Evolutionary conservation across 2,797 vertebrate genomes (phyloP).

Genomic region (Microtus agrestis): DNA sequence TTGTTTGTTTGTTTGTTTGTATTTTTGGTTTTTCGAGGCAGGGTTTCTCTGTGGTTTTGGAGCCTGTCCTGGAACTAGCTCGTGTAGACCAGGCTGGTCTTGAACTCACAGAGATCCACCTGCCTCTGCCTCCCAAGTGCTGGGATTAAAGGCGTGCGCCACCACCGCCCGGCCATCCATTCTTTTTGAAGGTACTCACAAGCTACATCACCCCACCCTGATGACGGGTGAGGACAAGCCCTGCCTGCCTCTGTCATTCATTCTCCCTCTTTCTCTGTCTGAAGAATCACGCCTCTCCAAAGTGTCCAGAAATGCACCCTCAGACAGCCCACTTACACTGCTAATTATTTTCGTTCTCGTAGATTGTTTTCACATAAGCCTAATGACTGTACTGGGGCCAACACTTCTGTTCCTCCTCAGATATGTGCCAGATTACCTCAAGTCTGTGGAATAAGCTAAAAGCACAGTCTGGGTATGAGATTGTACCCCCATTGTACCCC

Average conservation of each 20-base stretch:
- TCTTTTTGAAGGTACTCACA: not conserved
- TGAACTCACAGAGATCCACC: too few relatives aligned
- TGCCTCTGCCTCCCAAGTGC: too few relatives aligned
- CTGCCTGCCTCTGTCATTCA: not conserved
- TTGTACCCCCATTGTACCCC: too few relatives aligned
- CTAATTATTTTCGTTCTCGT: not conserved
- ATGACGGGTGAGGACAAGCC: not conserved
- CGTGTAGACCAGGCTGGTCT: too few relatives aligned
- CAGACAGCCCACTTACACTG: not conserved
- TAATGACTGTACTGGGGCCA: not conserved
- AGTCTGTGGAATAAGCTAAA: not conserved
- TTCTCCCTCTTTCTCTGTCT: not conserved
- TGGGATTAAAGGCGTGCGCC: too few relatives aligned
- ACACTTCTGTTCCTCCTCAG: not conserved
- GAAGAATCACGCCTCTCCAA: not conserved
- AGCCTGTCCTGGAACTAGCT: too few relatives aligned
- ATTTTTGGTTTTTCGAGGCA: too few relatives aligned
- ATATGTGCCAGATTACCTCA: not conserved
- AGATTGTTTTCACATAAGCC: slow-evolving; percentile 23
- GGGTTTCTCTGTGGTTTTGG: too few relatives aligned
- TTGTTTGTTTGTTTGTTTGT: too few relatives aligned
- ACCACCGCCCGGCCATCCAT: too few relatives aligned
- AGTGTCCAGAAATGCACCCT: not conserved
- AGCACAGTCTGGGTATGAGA: not conserved
- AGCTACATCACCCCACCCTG: not conserved